Evolutionary conservation across 2,113 vertebrate genomes (phyloP).

Genomic region (Sebastes schlegelii): DNA sequence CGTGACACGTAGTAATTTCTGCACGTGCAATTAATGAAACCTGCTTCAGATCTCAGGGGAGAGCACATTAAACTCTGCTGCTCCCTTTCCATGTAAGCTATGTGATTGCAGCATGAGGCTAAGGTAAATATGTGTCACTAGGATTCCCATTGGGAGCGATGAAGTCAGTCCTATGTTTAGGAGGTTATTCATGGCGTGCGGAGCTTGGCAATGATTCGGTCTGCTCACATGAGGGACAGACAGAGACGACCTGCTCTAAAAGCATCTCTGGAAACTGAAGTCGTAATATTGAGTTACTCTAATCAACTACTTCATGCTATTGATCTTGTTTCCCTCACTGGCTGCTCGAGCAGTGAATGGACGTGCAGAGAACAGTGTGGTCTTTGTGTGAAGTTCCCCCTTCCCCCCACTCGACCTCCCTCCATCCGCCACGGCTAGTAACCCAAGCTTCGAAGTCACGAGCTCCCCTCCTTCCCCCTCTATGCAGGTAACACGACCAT

Average conservation of each 20-base stretch:
- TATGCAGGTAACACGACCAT: slow-evolving; percentile 75
- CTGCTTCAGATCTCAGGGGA: slow-evolving; percentile 30
- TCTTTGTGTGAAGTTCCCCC: slow-evolving; percentile 69
- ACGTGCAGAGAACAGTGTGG: slow-evolving; percentile 71
- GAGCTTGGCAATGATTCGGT: slow-evolving; percentile 28
- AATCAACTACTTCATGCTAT: slow-evolving; percentile 77
- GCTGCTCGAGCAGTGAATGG: slow-evolving; percentile 62
- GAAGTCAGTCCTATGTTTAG: slow-evolving; percentile 51
- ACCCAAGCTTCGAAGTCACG: slow-evolving; percentile 74
- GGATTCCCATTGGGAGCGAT: slow-evolving; percentile 36
- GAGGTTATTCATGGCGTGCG: slow-evolving; percentile 42
- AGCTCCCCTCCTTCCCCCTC: slow-evolving; percentile 52
- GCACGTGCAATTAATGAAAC: slow-evolving; percentile 42
- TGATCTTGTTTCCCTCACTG: slow-evolving; percentile 72
- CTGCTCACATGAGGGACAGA: slow-evolving; percentile 42
- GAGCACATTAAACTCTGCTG: slow-evolving; percentile 32
- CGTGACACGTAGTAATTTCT: slow-evolving; percentile 31
- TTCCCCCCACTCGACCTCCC: slow-evolving; percentile 25
- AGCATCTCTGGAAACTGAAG: slow-evolving; percentile 72
- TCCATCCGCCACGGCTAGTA: slow-evolving; percentile 58
- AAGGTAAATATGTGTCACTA: slow-evolving; percentile 64
- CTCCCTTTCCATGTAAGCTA: slow-evolving; percentile 27
- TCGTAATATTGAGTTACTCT: slow-evolving; percentile 78
- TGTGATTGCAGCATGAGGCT: slow-evolving; percentile 38
- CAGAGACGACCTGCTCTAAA: slow-evolving; percentile 53